These are phyloP conservation scores for Sparidentex hasta DNA, from an alignment of 2,797 vertebrate species.

Conservation along the genomic window DNA sequence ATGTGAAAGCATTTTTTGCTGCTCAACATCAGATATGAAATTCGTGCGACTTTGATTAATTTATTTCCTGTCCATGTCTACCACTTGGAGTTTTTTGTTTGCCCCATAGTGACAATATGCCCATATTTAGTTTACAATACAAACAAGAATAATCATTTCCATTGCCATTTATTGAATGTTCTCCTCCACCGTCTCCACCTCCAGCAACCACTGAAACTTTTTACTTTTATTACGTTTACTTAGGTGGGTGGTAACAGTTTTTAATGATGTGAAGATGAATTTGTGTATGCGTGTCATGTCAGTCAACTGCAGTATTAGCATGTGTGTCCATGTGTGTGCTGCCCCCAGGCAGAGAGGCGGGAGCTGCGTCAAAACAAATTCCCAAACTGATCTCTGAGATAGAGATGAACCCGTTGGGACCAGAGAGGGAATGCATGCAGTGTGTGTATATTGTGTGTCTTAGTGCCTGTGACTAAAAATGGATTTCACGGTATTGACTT, in stretches of 20 bases:
- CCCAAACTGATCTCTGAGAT: slow-evolving; percentile 56
- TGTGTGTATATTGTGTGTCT: slow-evolving; percentile 16
- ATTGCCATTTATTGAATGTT: neutral
- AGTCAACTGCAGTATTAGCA: too few species aligned
- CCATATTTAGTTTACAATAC: neutral
- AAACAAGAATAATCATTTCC: neutral
- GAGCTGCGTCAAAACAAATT: slow-evolving; percentile 56
- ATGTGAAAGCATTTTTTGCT: neutral
- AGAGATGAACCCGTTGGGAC: slow-evolving; percentile 40
- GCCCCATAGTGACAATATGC: neutral
- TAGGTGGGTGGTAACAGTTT: slow-evolving; percentile 10
- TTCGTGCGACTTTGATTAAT: neutral
- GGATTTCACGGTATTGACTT: slow-evolving; percentile 56
- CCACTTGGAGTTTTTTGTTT: neutral
- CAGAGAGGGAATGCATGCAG: slow-evolving; percentile 3
- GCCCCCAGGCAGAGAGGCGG: slow-evolving; percentile 13
- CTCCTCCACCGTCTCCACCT: neutral
- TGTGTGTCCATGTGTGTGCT: slow-evolving; percentile 22
- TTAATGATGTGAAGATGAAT: neutral
- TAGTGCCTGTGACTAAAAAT: slow-evolving; percentile 46
- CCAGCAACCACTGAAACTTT: neutral
- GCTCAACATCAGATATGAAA: neutral
- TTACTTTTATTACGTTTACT: neutral
- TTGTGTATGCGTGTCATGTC: neutral
- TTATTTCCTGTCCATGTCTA: neutral